Evolutionary conservation across 37 sponge, comb jelly and placozoan species (phyloP).

Genomic region (Aphrocallistes beatrix): DNA sequence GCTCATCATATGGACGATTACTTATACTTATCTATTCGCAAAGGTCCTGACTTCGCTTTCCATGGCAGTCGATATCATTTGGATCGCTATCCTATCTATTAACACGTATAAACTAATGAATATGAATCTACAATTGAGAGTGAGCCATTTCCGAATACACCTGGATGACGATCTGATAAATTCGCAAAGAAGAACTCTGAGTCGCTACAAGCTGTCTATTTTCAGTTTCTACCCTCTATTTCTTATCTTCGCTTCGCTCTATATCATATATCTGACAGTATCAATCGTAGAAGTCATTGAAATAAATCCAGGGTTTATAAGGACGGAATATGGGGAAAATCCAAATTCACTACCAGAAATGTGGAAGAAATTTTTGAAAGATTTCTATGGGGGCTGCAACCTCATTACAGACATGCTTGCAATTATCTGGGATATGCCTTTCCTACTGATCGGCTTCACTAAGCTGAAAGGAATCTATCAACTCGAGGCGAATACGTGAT

Average conservation of each 20-base stretch:
- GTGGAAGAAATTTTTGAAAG: not conserved
- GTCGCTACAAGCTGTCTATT: not conserved
- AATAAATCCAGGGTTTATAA: not conserved
- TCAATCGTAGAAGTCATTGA: not conserved
- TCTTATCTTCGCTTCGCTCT: not conserved
- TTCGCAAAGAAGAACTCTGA: not conserved
- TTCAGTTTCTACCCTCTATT: conserved; percentile 1
- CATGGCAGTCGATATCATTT: not conserved
- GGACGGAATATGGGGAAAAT: not conserved
- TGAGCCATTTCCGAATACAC: not conserved
- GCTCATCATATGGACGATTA: not conserved
- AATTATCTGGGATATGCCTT: conserved; percentile 1
- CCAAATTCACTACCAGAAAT: not conserved
- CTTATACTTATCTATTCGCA: not conserved
- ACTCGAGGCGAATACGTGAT: not conserved
- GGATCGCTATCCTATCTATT: not conserved
- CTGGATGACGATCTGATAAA: not conserved
- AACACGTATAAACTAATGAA: not conserved
- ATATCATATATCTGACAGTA: not conserved
- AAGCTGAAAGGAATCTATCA: conserved; percentile 10
- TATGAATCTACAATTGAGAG: not conserved
- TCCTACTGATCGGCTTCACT: not conserved
- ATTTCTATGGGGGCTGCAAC: not conserved
- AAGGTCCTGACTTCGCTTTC: not conserved
- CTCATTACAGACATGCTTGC: not conserved